Percentiles rank a stretch among this genome's conserved stretches.
phyloP scores from a whole-genome alignment of 92 coral and sea anemone genomes.

The Pocillopora grandis region DNA sequence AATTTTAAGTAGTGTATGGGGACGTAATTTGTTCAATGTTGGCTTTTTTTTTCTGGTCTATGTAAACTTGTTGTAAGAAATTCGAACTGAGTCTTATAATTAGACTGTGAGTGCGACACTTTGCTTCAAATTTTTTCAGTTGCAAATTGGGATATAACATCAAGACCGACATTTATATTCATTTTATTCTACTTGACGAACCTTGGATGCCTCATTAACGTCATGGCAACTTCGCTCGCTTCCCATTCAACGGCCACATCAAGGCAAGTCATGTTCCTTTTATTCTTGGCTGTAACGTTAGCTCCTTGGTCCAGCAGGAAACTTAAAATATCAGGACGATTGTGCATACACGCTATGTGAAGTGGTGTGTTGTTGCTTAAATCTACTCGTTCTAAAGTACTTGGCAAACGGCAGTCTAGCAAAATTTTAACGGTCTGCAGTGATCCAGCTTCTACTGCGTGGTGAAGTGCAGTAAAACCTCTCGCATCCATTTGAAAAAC shows the following conservation, averaged over 20 bases:
- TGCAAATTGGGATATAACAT: too few species aligned
- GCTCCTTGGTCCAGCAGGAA: slow-evolving; percentile 69
- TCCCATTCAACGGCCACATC: slow-evolving; percentile 78
- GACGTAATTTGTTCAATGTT: too few species aligned
- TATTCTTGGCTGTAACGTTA: slow-evolving; percentile 60
- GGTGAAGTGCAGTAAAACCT: slow-evolving; percentile 64
- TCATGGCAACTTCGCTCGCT: slow-evolving; percentile 57
- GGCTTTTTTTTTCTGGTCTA: too few species aligned
- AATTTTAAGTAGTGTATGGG: too few species aligned
- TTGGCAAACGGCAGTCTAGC: slow-evolving; percentile 22
- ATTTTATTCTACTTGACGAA: not conserved
- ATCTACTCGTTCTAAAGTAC: slow-evolving; percentile 50
- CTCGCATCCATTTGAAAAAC: slow-evolving; percentile 22
- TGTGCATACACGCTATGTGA: slow-evolving; percentile 55
- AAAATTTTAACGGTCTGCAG: slow-evolving; percentile 50
- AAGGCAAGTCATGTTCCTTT: slow-evolving; percentile 57
- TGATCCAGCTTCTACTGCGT: slow-evolving; percentile 63
- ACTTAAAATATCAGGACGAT: slow-evolving; percentile 45
- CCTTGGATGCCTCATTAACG: slow-evolving; percentile 69
- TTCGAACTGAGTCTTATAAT: too few species aligned
- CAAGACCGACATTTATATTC: too few species aligned
- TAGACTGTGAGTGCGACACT: too few species aligned
- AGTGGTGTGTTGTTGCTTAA: slow-evolving; percentile 50
- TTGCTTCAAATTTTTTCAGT: too few species aligned
- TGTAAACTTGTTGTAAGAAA: too few species aligned